These are phyloP conservation scores for Anas platyrhynchos DNA, from an alignment of 2,113 vertebrate genomes.

Conservation along the genomic window DNA sequence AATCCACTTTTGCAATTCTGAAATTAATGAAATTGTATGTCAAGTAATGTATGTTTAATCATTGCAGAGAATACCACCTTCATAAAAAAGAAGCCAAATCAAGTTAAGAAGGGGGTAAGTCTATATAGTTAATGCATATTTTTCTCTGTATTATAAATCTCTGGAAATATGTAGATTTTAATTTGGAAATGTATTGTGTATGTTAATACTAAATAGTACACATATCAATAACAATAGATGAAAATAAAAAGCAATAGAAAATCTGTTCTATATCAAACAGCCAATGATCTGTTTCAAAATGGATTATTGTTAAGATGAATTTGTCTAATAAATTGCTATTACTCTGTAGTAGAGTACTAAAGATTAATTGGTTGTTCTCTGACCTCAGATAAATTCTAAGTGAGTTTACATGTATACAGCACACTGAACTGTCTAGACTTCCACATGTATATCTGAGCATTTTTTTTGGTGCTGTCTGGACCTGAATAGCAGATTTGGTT, in stretches of 20 bases:
- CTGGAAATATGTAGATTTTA: not conserved
- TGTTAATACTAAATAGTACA: not conserved
- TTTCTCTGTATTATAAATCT: not conserved
- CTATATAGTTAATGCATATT: not conserved
- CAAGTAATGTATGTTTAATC: slow-evolving; percentile 10
- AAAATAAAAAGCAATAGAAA: not conserved
- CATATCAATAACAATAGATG: not conserved
- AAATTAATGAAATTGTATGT: not conserved
- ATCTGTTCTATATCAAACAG: not conserved
- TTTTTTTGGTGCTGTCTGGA: not conserved
- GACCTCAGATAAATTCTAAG: not conserved
- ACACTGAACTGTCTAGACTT: not conserved
- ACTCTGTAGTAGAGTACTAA: not conserved
- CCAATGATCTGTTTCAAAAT: not conserved
- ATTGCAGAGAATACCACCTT: slow-evolving; percentile 77
- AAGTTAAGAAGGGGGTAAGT: slow-evolving; percentile 81
- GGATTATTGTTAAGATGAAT: not conserved
- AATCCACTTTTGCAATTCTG: not conserved
- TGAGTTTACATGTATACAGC: not conserved
- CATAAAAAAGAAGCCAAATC: slow-evolving; percentile 82
- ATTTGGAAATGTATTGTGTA: not conserved
- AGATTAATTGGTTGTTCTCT: not conserved
- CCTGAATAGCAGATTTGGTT: not conserved
- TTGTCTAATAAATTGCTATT: not conserved
- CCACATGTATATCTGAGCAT: not conserved